Conservation (phyloP, 2,888 invertebrate genomes). For the Ophraella communa region DNA sequence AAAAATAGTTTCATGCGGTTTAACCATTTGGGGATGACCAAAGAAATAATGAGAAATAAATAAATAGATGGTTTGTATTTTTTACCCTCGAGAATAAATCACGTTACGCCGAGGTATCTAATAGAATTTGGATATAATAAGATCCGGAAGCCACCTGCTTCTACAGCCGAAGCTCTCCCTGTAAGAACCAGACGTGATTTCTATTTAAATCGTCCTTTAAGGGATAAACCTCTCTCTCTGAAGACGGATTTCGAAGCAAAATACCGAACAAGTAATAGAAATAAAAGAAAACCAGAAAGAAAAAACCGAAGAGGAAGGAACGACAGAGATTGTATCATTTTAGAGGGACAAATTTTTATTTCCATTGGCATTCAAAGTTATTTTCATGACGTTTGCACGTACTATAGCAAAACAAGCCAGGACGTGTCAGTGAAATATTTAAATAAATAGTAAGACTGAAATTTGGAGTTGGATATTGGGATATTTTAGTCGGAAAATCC, state of each 20-base stretch:
- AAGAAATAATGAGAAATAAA: background rate
- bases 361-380: constrained; percentile 19
- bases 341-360: constrained; percentile 22
- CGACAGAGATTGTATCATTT: constrained; percentile 22
- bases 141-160: constrained; percentile 43
- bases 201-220: constrained; percentile 33
- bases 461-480: no score
- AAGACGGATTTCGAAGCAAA: constrained; percentile 15
- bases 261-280: no score
- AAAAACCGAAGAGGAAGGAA: no score
- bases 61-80: background rate
- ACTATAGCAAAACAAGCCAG: background rate
- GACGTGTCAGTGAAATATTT: background rate
- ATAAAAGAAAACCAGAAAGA: no score
- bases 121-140: constrained; percentile 44
- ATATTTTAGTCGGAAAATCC: no score
- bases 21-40: no score
- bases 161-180: constrained; percentile 19
- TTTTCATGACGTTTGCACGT: constrained; percentile 6
- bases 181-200: constrained; percentile 31
- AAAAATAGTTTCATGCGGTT: no score
- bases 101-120: constrained; percentile 28
- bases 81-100: constrained; percentile 3
- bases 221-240: constrained; percentile 22
- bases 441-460: background rate